These are phyloP conservation scores for Prunella strophiata DNA, from an alignment of 2,797 vertebrate genomes.

Conservation along the genomic window DNA sequence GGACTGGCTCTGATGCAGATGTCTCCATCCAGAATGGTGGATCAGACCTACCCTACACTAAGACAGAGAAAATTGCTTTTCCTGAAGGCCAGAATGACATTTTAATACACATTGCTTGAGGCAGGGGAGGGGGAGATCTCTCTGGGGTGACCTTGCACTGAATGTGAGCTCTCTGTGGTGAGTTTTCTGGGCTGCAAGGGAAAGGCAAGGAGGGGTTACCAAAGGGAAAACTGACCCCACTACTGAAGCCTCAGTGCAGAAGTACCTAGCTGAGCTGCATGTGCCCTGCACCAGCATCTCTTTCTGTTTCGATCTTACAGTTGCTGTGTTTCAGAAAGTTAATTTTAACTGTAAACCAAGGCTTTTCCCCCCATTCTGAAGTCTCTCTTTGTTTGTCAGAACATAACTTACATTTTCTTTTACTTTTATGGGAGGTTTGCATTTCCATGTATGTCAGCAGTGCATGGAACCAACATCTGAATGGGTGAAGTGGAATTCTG, in stretches of 20 bases:
- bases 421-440: not conserved
- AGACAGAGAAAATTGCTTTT: not conserved
- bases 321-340: not conserved
- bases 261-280: not conserved
- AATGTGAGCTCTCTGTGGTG: not conserved
- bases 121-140: not conserved
- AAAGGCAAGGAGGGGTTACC: not conserved
- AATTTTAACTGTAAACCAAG: not conserved
- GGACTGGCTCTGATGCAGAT: not conserved
- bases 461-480: not conserved
- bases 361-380: not conserved
- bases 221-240: not conserved
- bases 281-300: too few species aligned
- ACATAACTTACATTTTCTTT: slow-evolving; percentile 1
- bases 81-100: not conserved
- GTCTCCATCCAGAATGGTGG: not conserved
- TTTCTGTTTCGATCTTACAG: not conserved
- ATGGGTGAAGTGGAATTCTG: slow-evolving; percentile 35
- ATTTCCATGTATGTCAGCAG: not conserved
- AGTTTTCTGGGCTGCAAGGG: not conserved
- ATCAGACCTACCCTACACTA: not conserved
- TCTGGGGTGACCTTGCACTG: not conserved
- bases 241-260: not conserved
- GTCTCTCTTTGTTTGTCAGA: slow-evolving; percentile 1
- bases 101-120: not conserved